Evolutionary conservation across 2,888 invertebrate species (phyloP).

Genomic region (Embidobia sp.): DNA sequence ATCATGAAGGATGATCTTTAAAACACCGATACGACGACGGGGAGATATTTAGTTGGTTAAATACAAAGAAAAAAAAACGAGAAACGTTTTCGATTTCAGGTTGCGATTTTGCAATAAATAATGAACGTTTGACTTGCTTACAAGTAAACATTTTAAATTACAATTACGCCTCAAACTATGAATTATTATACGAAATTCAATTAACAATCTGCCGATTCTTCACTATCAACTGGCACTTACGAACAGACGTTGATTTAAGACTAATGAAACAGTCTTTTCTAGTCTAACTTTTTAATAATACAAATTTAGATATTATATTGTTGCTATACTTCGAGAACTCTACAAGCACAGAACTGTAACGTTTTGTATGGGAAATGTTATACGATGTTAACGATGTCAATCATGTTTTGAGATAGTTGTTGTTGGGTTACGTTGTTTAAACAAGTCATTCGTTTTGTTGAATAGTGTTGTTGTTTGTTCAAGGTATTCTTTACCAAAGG

Average conservation of each 20-base stretch:
- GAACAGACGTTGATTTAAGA: conserved; percentile 27
- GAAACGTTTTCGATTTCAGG: conserved; percentile 43
- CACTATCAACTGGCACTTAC: conserved; percentile 31
- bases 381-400: not conserved
- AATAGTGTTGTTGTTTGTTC: too few species aligned
- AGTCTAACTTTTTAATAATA: conserved; percentile 37
- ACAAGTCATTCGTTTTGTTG: too few species aligned
- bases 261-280: conserved; percentile 37
- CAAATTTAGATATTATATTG: conserved; percentile 37
- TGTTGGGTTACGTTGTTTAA: too few species aligned
- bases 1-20: conserved; percentile 52
- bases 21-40: conserved; percentile 36
- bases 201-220: conserved; percentile 35
- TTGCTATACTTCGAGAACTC: conserved; percentile 30
- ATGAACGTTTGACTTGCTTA: conserved; percentile 48
- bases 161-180: conserved; percentile 42
- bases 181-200: conserved; percentile 35
- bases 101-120: conserved; percentile 27
- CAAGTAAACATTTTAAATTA: conserved; percentile 40
- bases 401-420: not conserved
- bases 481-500: too few species aligned
- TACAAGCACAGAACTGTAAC: conserved; percentile 49
- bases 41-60: too few species aligned
- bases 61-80: conserved; percentile 8
- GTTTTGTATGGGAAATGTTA: conserved; percentile 6